Conservation (phyloP, 2,113 vertebrate genomes). For the Trinectes maculatus region DNA sequence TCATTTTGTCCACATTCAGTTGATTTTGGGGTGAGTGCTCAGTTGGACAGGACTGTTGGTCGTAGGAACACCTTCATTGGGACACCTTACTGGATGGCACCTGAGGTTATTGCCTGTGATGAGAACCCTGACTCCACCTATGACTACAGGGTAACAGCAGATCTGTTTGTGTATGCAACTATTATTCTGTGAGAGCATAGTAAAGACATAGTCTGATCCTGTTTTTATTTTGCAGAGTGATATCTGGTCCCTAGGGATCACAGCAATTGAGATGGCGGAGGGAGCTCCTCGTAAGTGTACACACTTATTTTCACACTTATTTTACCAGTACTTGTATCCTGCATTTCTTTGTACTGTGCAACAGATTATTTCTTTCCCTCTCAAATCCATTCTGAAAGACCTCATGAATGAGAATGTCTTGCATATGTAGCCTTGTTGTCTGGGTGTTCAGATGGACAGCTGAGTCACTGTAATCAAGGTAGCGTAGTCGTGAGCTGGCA, state of each 20-base stretch:
- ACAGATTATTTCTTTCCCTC: conserved; percentile 7
- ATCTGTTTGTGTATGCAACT: conserved; percentile 1
- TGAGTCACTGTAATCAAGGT: conserved; percentile 74
- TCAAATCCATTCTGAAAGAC: conserved; percentile 33
- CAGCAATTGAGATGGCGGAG: conserved; percentile 96
- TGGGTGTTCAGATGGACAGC: conserved; percentile 68
- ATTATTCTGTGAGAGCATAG: not conserved
- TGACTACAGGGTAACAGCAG: conserved; percentile 87
- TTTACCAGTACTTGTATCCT: conserved; percentile 1
- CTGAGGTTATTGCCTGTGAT: conserved; percentile 93
- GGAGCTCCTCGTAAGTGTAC: conserved; percentile 90
- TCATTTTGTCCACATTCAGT: conserved; percentile 74
- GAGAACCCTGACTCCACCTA: conserved; percentile 95
- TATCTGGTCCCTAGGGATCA: conserved; percentile 94
- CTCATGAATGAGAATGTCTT: conserved; percentile 61
- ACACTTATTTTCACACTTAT: not conserved
- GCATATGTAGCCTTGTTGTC: conserved; percentile 47
- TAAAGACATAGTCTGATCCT: conserved; percentile 3
- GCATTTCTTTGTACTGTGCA: not conserved
- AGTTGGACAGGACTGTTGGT: conserved; percentile 91
- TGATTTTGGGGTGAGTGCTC: conserved; percentile 94
- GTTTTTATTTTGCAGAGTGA: conserved; percentile 83
- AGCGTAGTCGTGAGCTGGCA: conserved; percentile 70
- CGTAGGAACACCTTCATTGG: conserved; percentile 95
- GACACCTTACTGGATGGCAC: conserved; percentile 96